phyloP scores from a whole-genome alignment of 2,113 vertebrate genomes.

The Anolis carolinensis region DNA sequence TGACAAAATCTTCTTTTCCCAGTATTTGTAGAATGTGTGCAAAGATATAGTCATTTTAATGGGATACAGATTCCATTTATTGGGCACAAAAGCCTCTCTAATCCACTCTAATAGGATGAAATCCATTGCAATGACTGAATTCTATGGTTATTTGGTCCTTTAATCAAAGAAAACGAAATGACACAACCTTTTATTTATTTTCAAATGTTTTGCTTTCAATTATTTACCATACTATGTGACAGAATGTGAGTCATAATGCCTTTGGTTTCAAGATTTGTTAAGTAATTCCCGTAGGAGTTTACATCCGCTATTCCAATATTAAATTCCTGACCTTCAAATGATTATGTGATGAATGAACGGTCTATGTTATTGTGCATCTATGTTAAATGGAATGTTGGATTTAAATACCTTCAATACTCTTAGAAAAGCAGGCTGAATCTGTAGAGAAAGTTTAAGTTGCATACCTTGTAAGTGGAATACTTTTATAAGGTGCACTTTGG shows the following conservation, averaged over 20 bases:
- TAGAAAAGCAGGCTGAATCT: background rate
- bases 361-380: background rate
- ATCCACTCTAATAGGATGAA: conserved; percentile 29
- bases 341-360: background rate
- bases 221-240: conserved; percentile 29
- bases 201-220: conserved; percentile 53
- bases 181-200: conserved; percentile 52
- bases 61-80: background rate
- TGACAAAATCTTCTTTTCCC: background rate
- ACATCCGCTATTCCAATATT: background rate
- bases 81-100: conserved; percentile 19
- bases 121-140: conserved; percentile 43
- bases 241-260: conserved; percentile 31
- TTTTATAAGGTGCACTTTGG: too few species aligned
- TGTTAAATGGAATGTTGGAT: background rate
- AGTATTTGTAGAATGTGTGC: background rate
- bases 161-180: conserved; percentile 41
- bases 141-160: conserved; percentile 20
- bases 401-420: background rate
- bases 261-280: conserved; percentile 20
- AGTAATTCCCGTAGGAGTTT: conserved; percentile 24
- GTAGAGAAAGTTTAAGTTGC: background rate
- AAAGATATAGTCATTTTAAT: conserved; percentile 12
- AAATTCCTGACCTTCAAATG: background rate
- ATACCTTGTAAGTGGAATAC: background rate